These are phyloP conservation scores for Polydrusus tereticollis DNA, from an alignment of 2,888 invertebrate genomes.

Conservation along the genomic window DNA sequence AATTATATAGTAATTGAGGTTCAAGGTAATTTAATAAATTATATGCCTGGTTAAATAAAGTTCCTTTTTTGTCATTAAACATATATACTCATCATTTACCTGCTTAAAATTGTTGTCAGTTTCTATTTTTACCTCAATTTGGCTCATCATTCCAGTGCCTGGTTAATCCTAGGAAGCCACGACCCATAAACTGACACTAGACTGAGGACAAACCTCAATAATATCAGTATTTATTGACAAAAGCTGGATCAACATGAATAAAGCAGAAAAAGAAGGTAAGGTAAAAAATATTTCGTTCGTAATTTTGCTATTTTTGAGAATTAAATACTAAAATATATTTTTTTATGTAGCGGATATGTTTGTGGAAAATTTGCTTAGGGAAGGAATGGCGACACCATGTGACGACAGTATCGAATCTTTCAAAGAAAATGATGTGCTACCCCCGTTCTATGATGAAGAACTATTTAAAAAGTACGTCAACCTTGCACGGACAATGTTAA, in stretches of 20 bases:
- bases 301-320: background rate
- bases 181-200: background rate
- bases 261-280: background rate
- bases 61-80: too few relatives aligned
- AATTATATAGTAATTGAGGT: too few relatives aligned
- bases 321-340: slow-evolving; percentile 3
- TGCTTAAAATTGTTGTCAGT: too few relatives aligned
- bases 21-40: too few relatives aligned
- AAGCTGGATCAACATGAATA: background rate
- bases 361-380: slow-evolving; percentile 64
- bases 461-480: slow-evolving; percentile 74
- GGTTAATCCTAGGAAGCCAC: background rate
- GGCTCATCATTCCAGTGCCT: background rate
- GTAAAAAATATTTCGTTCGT: background rate
- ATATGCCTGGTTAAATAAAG: too few relatives aligned
- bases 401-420: slow-evolving; percentile 68
- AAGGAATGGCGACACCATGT: slow-evolving; percentile 67
- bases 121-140: too few relatives aligned
- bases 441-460: slow-evolving; percentile 77
- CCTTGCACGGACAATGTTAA: too few relatives aligned
- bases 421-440: slow-evolving; percentile 69
- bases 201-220: background rate
- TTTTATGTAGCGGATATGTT: slow-evolving; percentile 51
- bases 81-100: too few relatives aligned
- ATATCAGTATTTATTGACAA: background rate